Base-by-base conservation (phyloP, 2,113 vertebrate genomes). In the Orycteropus afer region DNA sequence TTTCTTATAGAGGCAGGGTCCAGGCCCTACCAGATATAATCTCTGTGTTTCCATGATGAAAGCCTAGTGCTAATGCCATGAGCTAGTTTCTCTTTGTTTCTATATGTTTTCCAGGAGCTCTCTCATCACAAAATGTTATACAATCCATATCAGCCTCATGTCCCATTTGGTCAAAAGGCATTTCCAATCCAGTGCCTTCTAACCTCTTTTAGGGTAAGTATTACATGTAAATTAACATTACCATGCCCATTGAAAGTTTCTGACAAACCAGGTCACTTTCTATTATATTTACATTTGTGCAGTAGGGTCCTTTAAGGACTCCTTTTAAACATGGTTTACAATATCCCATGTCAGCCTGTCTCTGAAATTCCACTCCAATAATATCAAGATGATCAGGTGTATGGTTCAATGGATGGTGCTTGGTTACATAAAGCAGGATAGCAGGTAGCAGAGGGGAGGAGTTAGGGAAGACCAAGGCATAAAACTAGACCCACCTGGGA, bases 191-290 rank as follows among this genome's bases (percentile, higher is more conserved):
- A 97, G 20, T 95, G 97, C 88, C 85, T 77, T 55, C 88, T 76
- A 88, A 63, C 78, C 67, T 90, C 95, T 96, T 89, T 63, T n/a
- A 85, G 95, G 96, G 96, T 34, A 93, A 84, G 87, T 74, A 78
- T 59, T 49, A 73, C 11, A 71, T 87, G n/a, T 87, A 95, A 90
- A 94, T 87, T 93, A 90, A 85, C 45, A 49, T 95, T n/a, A 83
- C 88, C 74, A 37, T 92, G 88, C n/a, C 55, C 90, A 69, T 1
- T 88, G 74, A 61, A 92, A 92, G 67, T 82, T 91, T 84, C 25
- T 96, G 96, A 96, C 97, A 96, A 93, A 96, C 29, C 88, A 71
- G 96, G 96, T 95, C 96, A 96, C 77, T 88, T 94, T 82, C 59
- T 32, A 90, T 97, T 93, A 93, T 78, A 53, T 88, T 92, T 88